Percentiles rank a stretch among this genome's conserved stretches.
phyloP scores from a whole-genome alignment of 2,888 invertebrate species.

The Trissoscelio sp. region DNA sequence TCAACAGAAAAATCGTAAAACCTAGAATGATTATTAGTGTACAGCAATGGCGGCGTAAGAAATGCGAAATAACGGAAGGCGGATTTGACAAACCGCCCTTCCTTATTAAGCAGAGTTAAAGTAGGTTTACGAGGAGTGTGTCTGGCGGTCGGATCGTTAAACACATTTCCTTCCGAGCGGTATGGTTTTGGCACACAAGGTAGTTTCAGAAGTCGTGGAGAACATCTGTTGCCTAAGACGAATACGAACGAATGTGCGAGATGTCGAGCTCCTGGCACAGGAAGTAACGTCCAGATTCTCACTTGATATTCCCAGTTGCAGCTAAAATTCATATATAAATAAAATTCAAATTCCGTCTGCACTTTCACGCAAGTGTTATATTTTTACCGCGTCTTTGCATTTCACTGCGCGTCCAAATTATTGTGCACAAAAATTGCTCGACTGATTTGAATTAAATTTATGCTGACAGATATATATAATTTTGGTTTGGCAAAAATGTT shows the following conservation, averaged over 20 bases:
- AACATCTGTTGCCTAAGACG: slow-evolving; percentile 78
- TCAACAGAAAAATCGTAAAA: slow-evolving; percentile 30
- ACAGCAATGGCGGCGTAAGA: slow-evolving; percentile 9
- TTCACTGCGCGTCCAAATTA: not conserved
- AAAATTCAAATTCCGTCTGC: slow-evolving; percentile 10
- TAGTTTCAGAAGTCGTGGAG: slow-evolving; percentile 77
- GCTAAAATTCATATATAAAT: slow-evolving; percentile 35
- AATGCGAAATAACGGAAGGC: slow-evolving; percentile 51
- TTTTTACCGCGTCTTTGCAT: not conserved
- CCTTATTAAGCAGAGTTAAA: slow-evolving; percentile 65
- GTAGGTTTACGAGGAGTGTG: slow-evolving; percentile 68
- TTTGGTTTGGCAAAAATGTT: too few relatives aligned
- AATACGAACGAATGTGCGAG: slow-evolving; percentile 64
- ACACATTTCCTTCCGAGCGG: slow-evolving; percentile 73
- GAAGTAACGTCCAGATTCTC: slow-evolving; percentile 56
- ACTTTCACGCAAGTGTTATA: not conserved
- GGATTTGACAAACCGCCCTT: slow-evolving; percentile 63
- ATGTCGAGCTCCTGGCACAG: slow-evolving; percentile 36
- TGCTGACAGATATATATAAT: too few relatives aligned
- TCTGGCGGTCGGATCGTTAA: slow-evolving; percentile 69
- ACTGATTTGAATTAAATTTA: too few relatives aligned
- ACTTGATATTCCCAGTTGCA: slow-evolving; percentile 58
- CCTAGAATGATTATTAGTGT: slow-evolving; percentile 20
- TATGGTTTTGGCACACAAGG: slow-evolving; percentile 70
- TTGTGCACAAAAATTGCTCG: not conserved